Evolutionary conservation across 2,888 invertebrate species (phyloP).

Genomic region (Junonia oenone): DNA sequence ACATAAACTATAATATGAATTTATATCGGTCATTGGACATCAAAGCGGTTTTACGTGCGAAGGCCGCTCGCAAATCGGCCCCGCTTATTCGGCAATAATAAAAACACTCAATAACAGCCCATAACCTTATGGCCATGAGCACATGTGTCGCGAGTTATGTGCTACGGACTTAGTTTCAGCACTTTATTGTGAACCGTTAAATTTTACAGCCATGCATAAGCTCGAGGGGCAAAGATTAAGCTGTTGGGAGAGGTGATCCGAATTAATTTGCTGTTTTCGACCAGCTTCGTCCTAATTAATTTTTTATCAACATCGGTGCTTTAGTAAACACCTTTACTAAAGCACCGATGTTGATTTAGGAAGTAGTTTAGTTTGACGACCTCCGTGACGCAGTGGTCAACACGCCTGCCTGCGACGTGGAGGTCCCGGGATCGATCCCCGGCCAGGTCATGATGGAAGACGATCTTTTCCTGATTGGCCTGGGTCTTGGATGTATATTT

Average conservation of each 20-base stretch:
- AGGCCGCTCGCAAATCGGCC: constrained; percentile 21
- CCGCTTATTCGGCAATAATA: constrained; percentile 36
- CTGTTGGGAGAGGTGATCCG: not conserved
- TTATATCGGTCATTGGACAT: constrained; percentile 17
- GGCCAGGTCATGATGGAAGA: too few relatives aligned
- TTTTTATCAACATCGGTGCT: too few relatives aligned
- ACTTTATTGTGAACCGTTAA: constrained; percentile 73
- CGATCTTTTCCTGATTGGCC: too few relatives aligned
- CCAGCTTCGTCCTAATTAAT: too few relatives aligned
- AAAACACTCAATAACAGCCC: constrained; percentile 33
- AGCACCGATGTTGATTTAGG: too few relatives aligned
- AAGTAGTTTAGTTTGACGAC: too few relatives aligned
- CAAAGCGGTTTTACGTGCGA: constrained; percentile 20
- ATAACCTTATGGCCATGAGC: constrained; percentile 32
- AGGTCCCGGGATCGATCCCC: too few relatives aligned
- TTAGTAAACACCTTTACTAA: too few relatives aligned
- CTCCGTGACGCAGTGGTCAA: too few relatives aligned
- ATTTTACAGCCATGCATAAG: constrained; percentile 67
- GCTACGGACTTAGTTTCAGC: constrained; percentile 56
- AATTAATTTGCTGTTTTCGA: not conserved
- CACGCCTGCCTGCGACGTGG: too few relatives aligned
- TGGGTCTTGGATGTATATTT: too few relatives aligned
- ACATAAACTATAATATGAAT: constrained; percentile 7
- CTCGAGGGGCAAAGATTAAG: constrained; percentile 36
- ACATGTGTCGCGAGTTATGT: constrained; percentile 37